Evolutionary conservation across 1,140 invertebrate species (phyloP).

Genomic region (Epicauta chinensis): DNA sequence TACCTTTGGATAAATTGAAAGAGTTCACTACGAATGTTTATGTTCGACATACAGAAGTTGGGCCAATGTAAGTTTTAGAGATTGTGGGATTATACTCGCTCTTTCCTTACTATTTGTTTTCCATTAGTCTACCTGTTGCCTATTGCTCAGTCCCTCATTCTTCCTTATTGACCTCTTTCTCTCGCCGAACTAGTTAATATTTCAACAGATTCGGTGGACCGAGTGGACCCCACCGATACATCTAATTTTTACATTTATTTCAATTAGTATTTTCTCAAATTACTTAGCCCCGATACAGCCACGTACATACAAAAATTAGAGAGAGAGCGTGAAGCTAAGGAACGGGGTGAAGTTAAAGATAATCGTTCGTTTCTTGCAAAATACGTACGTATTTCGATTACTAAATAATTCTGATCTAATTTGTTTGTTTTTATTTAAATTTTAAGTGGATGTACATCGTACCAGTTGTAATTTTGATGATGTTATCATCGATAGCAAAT

Average conservation of each 20-base stretch:
- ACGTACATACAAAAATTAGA: constrained; percentile 89
- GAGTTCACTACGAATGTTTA: constrained; percentile 67
- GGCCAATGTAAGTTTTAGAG: constrained; percentile 68
- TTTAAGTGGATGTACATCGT: constrained; percentile 96
- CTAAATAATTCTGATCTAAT: constrained; percentile 5
- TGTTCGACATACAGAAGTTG: constrained; percentile 63
- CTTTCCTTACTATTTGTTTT: no score
- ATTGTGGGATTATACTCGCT: no score
- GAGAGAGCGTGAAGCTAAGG: constrained; percentile 79
- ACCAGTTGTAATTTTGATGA: constrained; percentile 75
- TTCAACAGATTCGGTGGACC: no score
- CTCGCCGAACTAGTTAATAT: no score
- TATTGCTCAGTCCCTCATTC: no score
- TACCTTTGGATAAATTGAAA: constrained; percentile 42
- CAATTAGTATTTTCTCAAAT: no score
- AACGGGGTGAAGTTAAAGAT: constrained; percentile 84
- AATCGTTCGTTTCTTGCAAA: constrained; percentile 92
- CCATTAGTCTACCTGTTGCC: no score
- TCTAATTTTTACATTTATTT: no score
- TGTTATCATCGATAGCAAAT: constrained; percentile 76
- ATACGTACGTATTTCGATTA: constrained; percentile 72
- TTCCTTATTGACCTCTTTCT: no score
- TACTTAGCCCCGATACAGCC: constrained; percentile 87
- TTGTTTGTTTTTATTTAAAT: no score
- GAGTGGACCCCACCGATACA: no score